These are phyloP conservation scores for Dinomys branickii DNA, from an alignment of 2,113 vertebrate genomes.

Conservation along the genomic window DNA sequence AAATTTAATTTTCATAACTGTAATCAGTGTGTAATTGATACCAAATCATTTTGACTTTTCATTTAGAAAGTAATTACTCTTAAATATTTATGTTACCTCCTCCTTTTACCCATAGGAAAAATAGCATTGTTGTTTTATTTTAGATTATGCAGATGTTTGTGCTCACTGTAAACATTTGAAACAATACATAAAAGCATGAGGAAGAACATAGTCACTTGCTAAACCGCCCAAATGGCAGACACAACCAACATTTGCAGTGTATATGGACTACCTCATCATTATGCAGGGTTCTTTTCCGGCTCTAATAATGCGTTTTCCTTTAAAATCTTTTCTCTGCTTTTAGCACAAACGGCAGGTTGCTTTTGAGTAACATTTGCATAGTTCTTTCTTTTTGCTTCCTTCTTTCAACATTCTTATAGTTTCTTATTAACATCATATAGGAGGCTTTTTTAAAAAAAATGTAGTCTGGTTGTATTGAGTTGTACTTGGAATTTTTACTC, in stretches of 20 bases:
- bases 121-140: not conserved
- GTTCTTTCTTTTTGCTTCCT: not conserved
- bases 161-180: not conserved
- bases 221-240: not conserved
- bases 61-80: not conserved
- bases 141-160: not conserved
- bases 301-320: not conserved
- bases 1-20: conserved; percentile 35
- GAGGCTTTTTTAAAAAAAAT: not conserved
- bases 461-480: not conserved
- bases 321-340: not conserved
- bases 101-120: conserved; percentile 2
- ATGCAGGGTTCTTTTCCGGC: not conserved
- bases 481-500: not conserved
- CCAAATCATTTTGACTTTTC: not conserved
- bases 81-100: not conserved
- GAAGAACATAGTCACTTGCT: not conserved
- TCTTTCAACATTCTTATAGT: not conserved
- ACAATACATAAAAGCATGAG: not conserved
- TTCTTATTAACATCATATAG: not conserved
- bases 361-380: not conserved
- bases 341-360: not conserved
- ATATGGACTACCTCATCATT: not conserved
- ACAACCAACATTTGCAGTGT: not conserved
- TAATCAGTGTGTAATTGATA: not conserved